Conservation (phyloP, 53 echinoderm and acorn worm species). For the Echinarachnius parma region DNA sequence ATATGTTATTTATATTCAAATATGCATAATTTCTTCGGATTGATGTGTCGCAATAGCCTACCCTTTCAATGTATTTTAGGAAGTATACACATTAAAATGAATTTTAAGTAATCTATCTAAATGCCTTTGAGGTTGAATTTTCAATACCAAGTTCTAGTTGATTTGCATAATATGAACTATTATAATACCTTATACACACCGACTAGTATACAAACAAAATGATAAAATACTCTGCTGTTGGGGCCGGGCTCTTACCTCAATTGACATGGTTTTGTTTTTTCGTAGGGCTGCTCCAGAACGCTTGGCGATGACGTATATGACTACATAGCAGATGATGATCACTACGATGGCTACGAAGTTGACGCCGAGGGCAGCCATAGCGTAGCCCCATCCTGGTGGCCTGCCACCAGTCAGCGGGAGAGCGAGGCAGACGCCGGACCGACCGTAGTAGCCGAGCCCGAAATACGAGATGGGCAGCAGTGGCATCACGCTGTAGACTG, state of each 20-base stretch:
- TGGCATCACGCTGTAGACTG: constrained; percentile 62
- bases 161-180: too few species aligned
- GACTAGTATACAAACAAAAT: too few species aligned
- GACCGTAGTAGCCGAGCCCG: constrained; percentile 76
- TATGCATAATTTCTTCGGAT: too few species aligned
- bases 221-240: too few species aligned
- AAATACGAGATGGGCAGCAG: constrained; percentile 64
- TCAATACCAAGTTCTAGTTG: too few species aligned
- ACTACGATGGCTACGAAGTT: constrained; percentile 67
- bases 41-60: too few species aligned
- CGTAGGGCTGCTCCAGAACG: constrained; percentile 63
- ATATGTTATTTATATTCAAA: too few species aligned
- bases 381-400: constrained; percentile 83
- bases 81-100: too few species aligned
- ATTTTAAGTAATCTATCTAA: too few species aligned
- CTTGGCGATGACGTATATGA: constrained; percentile 70
- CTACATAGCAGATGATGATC: constrained; percentile 72
- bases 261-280: constrained; percentile 37
- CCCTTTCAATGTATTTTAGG: too few species aligned
- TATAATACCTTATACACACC: too few species aligned
- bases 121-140: too few species aligned
- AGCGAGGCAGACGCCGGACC: constrained; percentile 88
- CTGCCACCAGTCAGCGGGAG: constrained; percentile 63
- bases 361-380: constrained; percentile 65
- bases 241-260: constrained; percentile 38